Evolutionary conservation across 2,888 invertebrate genomes (phyloP), one percentile per base, ranked within the genome.

Genomic region (Polia nebulosa): DNA sequence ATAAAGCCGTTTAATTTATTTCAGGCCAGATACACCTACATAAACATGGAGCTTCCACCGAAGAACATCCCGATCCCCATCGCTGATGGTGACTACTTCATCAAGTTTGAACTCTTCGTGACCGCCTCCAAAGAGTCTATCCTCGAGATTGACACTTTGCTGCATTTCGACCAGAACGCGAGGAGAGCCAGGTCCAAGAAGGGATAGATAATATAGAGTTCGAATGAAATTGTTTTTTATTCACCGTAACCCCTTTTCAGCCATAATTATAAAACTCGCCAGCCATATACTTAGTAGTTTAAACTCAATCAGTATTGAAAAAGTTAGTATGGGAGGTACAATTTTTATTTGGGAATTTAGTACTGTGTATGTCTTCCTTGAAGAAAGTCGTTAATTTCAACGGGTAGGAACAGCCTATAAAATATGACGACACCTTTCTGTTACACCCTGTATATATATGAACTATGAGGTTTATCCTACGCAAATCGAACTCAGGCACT

Each of bases 1-100:
- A 7, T 41, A 41, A n/a, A n/a, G n/a, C n/a, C n/a, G n/a, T n/a
- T n/a, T n/a, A n/a, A n/a, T n/a, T n/a, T n/a, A n/a, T n/a, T n/a
- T n/a, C n/a, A 89, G 88, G 83, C 55, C 3, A 76, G 51, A 47
- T 88, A 88, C 57, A 53, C 32, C 0, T 85, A 83, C 52, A 60
- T 64, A 17, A 88, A 88, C 64, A 83, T 88, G 82, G 87, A 87
- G 20, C 62, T 88, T 2, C 88, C 88, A 0, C 88, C 88, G 0
- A 88, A 84, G 59, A 83, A 87, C 62, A 73, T 87, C 1, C 88
- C 88, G 1, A 29, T 88, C 2, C 87, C 87, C 0, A 72, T 87
- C 29, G 67, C 80, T 3, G 74, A 87, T 2, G 85, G 84, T 3
- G 87, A 88, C 63, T 87, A 84, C 61, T 56, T 56, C 52, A 68